Conservation (phyloP, 53 echinoderm and acorn worm species). For the Echinarachnius parma region DNA sequence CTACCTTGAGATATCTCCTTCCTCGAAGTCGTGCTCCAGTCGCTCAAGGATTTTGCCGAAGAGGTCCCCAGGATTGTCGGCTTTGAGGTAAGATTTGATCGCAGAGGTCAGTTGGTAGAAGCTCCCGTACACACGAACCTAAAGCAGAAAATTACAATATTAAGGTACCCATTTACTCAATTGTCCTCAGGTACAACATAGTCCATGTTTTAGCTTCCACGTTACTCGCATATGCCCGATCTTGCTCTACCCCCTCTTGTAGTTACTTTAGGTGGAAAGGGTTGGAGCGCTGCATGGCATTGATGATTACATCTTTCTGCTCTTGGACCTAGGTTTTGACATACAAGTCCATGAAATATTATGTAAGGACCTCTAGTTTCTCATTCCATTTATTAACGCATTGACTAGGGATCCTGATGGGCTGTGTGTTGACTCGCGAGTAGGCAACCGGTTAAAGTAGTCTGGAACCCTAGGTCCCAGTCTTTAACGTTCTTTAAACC, state of each 20-base stretch:
- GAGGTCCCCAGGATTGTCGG: constrained; percentile 66
- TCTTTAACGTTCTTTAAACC: too few relatives aligned
- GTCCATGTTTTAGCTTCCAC: too few relatives aligned
- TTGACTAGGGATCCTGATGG: too few relatives aligned
- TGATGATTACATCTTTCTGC: constrained; percentile 66
- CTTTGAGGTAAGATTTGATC: constrained; percentile 69
- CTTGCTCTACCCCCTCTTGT: constrained; percentile 82
- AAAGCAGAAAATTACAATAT: neutral
- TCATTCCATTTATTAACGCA: too few relatives aligned
- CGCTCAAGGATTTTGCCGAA: constrained; percentile 84
- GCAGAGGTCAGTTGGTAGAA: constrained; percentile 70
- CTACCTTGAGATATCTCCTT: constrained; percentile 58
- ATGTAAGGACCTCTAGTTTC: constrained; percentile 68
- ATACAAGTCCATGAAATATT: constrained; percentile 80
- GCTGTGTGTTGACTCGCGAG: too few relatives aligned
- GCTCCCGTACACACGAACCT: constrained; percentile 83
- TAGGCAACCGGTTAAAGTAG: too few relatives aligned
- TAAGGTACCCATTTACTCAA: too few relatives aligned
- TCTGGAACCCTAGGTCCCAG: too few relatives aligned
- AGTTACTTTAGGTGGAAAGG: constrained; percentile 82
- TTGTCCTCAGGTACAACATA: too few relatives aligned
- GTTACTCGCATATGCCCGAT: too few relatives aligned
- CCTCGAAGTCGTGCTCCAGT: constrained; percentile 78
- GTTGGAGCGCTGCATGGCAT: constrained; percentile 73
- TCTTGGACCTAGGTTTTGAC: constrained; percentile 77